Conservation (phyloP, 1,140 invertebrate genomes). For the Oncopeltus fasciatus region DNA sequence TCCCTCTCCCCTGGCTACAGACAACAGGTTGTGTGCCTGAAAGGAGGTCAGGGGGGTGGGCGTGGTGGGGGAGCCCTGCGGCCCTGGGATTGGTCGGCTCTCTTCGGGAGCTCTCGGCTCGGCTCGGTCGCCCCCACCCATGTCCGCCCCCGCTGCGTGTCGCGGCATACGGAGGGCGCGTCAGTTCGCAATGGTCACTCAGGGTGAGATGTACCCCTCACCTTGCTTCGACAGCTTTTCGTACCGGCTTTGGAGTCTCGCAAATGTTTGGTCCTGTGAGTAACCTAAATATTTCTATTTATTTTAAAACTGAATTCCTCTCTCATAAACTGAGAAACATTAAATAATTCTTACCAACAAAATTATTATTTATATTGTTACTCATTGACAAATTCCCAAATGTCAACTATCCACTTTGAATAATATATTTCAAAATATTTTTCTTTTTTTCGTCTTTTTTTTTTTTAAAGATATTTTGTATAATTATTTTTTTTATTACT, state of each 20-base stretch:
- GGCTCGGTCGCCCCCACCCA: constrained; percentile 16
- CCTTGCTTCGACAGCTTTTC: constrained; percentile 48
- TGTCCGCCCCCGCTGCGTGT: constrained; percentile 3
- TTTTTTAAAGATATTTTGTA: no score
- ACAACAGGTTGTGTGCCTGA: background rate
- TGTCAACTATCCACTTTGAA: no score
- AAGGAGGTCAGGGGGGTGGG: constrained; percentile 1
- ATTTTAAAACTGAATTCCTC: no score
- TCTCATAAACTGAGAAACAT: no score
- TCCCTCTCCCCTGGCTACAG: background rate
- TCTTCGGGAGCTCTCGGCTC: no score
- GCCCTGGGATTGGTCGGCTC: background rate
- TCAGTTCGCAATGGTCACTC: constrained; percentile 45
- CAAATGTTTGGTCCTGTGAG: constrained; percentile 51
- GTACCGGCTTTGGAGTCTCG: constrained; percentile 52
- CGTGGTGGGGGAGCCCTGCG: constrained; percentile 7
- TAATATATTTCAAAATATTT: no score
- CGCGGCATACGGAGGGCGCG: background rate
- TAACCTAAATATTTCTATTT: background rate
- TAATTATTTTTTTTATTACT: no score
- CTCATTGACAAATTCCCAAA: no score
- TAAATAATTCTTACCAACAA: no score
- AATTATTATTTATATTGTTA: no score
- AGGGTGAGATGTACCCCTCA: constrained; percentile 41
- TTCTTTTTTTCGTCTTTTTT: no score